These are phyloP conservation scores for Amphiprion clarkii DNA, from an alignment of 2,797 vertebrate species.

Conservation along the genomic window DNA sequence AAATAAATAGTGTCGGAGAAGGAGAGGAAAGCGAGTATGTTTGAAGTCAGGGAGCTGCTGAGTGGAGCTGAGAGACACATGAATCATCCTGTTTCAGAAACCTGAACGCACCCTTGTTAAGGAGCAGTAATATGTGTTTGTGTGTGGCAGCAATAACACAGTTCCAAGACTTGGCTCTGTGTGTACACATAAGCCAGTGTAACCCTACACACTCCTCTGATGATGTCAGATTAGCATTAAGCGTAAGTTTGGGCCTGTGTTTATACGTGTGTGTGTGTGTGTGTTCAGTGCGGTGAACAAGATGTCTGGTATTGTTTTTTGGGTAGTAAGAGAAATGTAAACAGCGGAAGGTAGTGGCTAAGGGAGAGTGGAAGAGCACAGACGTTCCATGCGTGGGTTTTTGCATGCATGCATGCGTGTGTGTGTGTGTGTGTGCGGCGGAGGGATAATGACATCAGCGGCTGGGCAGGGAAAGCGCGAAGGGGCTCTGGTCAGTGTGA, in stretches of 20 bases:
- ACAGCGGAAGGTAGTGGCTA: conserved; percentile 82
- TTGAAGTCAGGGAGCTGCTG: conserved; percentile 75
- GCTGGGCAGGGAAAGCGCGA: conserved; percentile 72
- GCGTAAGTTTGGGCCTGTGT: conserved; percentile 68
- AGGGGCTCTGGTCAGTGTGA: conserved; percentile 83
- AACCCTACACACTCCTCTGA: conserved; percentile 76
- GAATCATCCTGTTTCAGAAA: conserved; percentile 82
- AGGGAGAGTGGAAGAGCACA: conserved; percentile 75
- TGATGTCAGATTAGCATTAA: conserved; percentile 88
- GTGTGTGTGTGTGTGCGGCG: conserved; percentile 67
- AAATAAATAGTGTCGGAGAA: conserved; percentile 82
- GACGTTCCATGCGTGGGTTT: conserved; percentile 64
- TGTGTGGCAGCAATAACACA: conserved; percentile 81
- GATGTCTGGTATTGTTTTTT: conserved; percentile 85
- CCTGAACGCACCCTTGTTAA: conserved; percentile 80
- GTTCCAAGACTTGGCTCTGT: conserved; percentile 71
- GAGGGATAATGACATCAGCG: conserved; percentile 81
- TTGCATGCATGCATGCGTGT: conserved; percentile 62
- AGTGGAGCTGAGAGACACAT: conserved; percentile 74
- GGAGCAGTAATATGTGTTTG: conserved; percentile 78
- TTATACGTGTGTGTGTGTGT: conserved; percentile 61
- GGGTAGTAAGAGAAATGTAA: conserved; percentile 81
- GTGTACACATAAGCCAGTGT: conserved; percentile 68
- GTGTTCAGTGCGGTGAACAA: conserved; percentile 66
- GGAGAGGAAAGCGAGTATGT: conserved; percentile 67